Base-by-base conservation (phyloP, 2,113 vertebrate genomes). In the Apus apus region DNA sequence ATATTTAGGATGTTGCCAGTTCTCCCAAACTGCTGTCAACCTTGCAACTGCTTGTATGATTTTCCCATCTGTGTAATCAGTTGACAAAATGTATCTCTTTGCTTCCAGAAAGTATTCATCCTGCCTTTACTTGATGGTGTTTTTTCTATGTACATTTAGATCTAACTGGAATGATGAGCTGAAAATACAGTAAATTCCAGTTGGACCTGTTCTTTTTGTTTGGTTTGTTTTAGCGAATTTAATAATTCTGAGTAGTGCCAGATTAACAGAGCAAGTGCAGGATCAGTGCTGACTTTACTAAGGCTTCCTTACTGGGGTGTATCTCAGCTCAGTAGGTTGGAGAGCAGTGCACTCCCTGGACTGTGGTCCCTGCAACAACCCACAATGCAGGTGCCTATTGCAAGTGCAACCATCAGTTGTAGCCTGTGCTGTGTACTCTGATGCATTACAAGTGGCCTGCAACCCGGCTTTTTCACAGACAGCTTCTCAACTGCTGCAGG, bases 301-400 rank as follows among this genome's bases (percentile, higher is more conserved):
- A 65, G 12, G 16, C 15, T 85, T 71, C 57, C 9, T 78, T n/a
- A 48, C 29, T 27, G 45, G 26, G 6, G 16, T 38, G 8, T 56
- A 8, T 25, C 46, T 64, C 61, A 64, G 25, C 8, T 29, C 29
- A 23, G 9, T 0, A 54, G 62, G 57, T 50, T 15, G 19, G 19
- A 66, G 38, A 62, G 38, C 64, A 57, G 46, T 2, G 18, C 8
- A 30, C 62, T 34, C 0, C 0, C 46, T 74, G 0, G 0, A 20
- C 1, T 68, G 36, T 21, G 26, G 50, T 73, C n/a, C 34, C 51
- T n/a, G 11, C 27, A 46, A 43, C 11, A 70, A 40, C 48, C 12
- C 48, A 26, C 45, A 54, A 17, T 3, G 2, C 56, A 25, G 51
- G 56, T 36, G 27, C 13, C 38, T 86, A 19, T 43, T 70, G 13